A percentile compares a stretch with the other conserved stretches of the same genome.
phyloP scores from a whole-genome alignment of 2,888 invertebrate genomes.

The Chesias legatella region DNA sequence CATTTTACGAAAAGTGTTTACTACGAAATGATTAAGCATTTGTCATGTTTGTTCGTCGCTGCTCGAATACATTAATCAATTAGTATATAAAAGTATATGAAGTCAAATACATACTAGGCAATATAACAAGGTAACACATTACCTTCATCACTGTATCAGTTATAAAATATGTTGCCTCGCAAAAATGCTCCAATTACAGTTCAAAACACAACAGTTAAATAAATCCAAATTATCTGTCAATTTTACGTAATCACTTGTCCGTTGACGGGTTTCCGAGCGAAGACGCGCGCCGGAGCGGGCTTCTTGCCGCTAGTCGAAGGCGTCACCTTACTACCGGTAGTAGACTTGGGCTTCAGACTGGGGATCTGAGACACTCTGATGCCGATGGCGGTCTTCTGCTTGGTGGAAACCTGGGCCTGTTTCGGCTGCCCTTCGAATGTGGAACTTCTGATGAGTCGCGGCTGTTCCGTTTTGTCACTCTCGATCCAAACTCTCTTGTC shows the following conservation, averaged over 20 bases:
- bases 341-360: constrained; percentile 56
- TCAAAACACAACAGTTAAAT: not conserved
- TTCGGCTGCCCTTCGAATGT: constrained; percentile 83
- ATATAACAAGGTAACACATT: constrained; percentile 2
- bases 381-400: constrained; percentile 72
- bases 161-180: constrained; percentile 7
- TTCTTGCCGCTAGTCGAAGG: constrained; percentile 45
- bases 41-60: constrained; percentile 21
- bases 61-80: constrained; percentile 15
- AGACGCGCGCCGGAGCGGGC: constrained; percentile 44
- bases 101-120: not conserved
- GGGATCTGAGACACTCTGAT: constrained; percentile 71
- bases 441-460: constrained; percentile 81
- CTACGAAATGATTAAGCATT: constrained; percentile 5
- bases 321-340: constrained; percentile 38
- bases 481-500: constrained; percentile 83
- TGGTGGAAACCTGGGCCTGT: constrained; percentile 50
- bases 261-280: constrained; percentile 53
- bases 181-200: too few species aligned
- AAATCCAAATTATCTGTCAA: constrained; percentile 3
- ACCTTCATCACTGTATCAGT: constrained; percentile 6
- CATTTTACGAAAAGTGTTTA: constrained; percentile 18
- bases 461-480: constrained; percentile 55
- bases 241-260: constrained; percentile 51
- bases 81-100: not conserved